Base-by-base conservation (phyloP, 1,140 invertebrate genomes). In the Tetramorium parvispinum region DNA sequence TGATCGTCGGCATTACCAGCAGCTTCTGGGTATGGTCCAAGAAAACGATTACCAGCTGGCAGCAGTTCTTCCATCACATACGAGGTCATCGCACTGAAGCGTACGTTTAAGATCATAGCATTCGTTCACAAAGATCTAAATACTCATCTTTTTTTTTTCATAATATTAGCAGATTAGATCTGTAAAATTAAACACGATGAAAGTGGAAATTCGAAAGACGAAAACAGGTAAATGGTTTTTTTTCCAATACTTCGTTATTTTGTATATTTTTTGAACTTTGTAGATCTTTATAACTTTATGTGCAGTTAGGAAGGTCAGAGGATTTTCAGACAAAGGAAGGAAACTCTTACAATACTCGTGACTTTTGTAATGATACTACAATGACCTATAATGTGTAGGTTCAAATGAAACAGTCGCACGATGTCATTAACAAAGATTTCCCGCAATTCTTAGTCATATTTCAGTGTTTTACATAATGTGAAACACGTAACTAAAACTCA, bases 1-100 rank as follows among this genome's bases (percentile, higher is more conserved):
- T 99, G 96, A 98, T 99, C 76, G 98, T 99, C n/a, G 99, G 99
- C 2, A 98, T 99, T 51, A 99, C 98, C 0, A 99, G 98, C 5
- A 98, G 98, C 88, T 98, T 99, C 86, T 99, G 99, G 99, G 98
- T 99, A 51, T 99, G 99, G 97, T 99, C 98, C 13, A 98, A 98
- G 53, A 99, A 99, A 95, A 99, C 99, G 0, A 96, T 99, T 89
- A 97, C 97, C 65, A 99, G 98, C 86, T 99, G 99, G 98, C 97
- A 97, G 92, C 97, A 98, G 91, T 99, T 99, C 93, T 97, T 98
- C 83, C 96, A 97, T 94, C 96, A 96, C 91, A 95, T 98, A 91
- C 96, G 96, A 90, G 97, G 97, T 13, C 94, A 96, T 87, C 95
- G 97, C 85, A 95, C 96, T 18, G 97, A 97, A 94, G 97, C 97